phyloP scores from a whole-genome alignment of 92 coral and sea anemone genomes.

The Porites rus region DNA sequence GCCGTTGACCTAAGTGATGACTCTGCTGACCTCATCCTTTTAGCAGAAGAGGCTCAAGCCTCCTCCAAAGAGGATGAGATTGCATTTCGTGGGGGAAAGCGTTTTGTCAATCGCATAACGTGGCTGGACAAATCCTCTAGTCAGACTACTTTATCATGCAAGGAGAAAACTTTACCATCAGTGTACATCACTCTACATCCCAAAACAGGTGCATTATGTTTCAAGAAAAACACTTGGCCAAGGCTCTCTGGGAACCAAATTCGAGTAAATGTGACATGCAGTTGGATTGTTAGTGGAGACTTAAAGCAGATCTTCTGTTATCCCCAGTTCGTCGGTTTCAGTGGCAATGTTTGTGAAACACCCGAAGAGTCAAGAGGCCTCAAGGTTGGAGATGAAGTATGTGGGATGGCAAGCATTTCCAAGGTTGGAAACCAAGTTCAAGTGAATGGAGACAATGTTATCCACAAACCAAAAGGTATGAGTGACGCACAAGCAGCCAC shows the following conservation, averaged over 20 bases:
- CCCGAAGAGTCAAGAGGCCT: not conserved
- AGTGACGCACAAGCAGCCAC: constrained; percentile 50
- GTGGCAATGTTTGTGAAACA: constrained; percentile 37
- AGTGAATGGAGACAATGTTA: constrained; percentile 23
- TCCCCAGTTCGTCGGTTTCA: constrained; percentile 30
- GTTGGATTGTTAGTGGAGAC: constrained; percentile 44
- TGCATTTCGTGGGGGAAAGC: constrained; percentile 57
- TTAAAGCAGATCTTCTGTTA: constrained; percentile 1
- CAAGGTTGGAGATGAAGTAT: constrained; percentile 44
- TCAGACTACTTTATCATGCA: not conserved
- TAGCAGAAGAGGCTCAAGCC: constrained; percentile 50
- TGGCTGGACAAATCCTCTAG: constrained; percentile 29
- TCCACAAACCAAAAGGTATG: constrained; percentile 44
- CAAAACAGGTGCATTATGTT: constrained; percentile 20
- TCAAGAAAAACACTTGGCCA: constrained; percentile 35
- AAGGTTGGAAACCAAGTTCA: constrained; percentile 37
- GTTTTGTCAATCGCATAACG: constrained; percentile 71
- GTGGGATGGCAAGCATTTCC: constrained; percentile 37
- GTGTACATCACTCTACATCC: constrained; percentile 41
- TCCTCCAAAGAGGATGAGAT: constrained; percentile 61
- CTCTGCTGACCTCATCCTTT: constrained; percentile 35
- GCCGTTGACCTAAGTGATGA: constrained; percentile 53
- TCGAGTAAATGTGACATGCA: constrained; percentile 36
- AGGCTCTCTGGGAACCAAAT: constrained; percentile 7
- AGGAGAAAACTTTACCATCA: not conserved